Percentiles rank a stretch among this genome's conserved stretches.
phyloP scores from a whole-genome alignment of 2,113 vertebrate species.

The Lagopus muta region DNA sequence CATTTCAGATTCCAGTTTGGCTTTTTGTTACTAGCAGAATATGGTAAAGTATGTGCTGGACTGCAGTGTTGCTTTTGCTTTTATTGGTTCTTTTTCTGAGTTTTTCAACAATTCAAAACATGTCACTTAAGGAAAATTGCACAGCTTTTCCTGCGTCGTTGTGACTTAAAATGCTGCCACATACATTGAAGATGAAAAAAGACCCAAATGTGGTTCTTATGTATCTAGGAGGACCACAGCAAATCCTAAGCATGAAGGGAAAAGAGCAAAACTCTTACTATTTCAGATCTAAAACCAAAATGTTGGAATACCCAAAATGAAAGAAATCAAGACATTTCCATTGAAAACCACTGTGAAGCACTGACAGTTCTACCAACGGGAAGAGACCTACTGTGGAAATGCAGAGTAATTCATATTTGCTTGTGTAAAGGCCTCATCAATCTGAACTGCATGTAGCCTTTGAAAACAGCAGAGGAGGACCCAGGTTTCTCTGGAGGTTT shows the following conservation, averaged over 20 bases:
- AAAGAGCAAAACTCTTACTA: not conserved
- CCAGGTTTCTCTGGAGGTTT: not conserved
- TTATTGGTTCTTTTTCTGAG: not conserved
- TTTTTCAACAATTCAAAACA: not conserved
- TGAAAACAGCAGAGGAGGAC: not conserved
- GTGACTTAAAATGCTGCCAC: not conserved
- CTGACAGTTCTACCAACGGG: not conserved
- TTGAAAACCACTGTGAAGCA: not conserved
- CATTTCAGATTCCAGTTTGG: not conserved
- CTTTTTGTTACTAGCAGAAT: not conserved
- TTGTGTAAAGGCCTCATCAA: not conserved
- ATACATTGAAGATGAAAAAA: not conserved
- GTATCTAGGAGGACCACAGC: not conserved
- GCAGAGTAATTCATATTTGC: not conserved
- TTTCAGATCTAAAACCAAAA: not conserved
- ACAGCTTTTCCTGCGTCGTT: not conserved
- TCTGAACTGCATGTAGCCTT: rapidly evolving
- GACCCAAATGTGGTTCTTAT: not conserved
- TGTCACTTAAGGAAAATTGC: not conserved
- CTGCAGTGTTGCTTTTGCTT: not conserved
- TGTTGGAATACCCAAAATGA: not conserved
- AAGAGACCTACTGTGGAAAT: not conserved
- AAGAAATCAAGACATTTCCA: not conserved
- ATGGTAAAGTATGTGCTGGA: not conserved
- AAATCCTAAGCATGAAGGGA: not conserved